Conservation (phyloP, 1,140 invertebrate species). For the Muscidifurax raptorellus region DNA sequence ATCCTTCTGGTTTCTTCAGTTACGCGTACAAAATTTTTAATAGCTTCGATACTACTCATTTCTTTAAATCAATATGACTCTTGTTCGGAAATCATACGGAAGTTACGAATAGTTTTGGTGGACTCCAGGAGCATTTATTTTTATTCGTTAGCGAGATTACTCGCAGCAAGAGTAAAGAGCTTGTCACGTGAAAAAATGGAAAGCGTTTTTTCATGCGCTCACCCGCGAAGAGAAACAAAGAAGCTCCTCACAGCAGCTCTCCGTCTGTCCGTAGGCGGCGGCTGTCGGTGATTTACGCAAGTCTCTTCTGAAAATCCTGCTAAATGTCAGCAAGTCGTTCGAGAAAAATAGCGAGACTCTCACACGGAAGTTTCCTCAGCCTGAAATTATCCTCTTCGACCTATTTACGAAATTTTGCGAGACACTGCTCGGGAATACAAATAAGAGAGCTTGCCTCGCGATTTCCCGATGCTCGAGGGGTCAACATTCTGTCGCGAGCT, state of each 20-base stretch:
- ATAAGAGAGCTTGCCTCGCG: background rate
- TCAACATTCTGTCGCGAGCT: background rate
- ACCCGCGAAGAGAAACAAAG: slow-evolving; percentile 20
- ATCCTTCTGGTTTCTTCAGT: too few species aligned
- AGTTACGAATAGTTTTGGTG: slow-evolving; percentile 25
- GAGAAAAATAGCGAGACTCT: background rate
- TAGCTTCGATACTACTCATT: too few species aligned
- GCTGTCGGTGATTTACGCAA: slow-evolving; percentile 25
- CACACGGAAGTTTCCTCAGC: background rate
- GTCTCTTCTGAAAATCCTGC: background rate
- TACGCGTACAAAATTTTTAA: too few species aligned
- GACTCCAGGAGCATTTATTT: slow-evolving; percentile 7
- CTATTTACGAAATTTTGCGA: background rate
- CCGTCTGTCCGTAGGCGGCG: slow-evolving; percentile 64
- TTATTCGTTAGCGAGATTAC: background rate
- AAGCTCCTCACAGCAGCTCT: slow-evolving; percentile 58
- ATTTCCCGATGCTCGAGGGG: background rate
- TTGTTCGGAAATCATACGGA: background rate
- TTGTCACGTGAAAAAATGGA: background rate
- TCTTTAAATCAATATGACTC: background rate
- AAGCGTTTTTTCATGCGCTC: background rate
- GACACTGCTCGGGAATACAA: background rate
- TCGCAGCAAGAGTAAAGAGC: slow-evolving; percentile 2
- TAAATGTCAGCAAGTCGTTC: background rate
- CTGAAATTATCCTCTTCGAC: background rate